Percentiles rank a stretch among this genome's conserved stretches.
Conservation (phyloP, 2,113 vertebrate species). For the Pseudorectes ferrugineus region DNA sequence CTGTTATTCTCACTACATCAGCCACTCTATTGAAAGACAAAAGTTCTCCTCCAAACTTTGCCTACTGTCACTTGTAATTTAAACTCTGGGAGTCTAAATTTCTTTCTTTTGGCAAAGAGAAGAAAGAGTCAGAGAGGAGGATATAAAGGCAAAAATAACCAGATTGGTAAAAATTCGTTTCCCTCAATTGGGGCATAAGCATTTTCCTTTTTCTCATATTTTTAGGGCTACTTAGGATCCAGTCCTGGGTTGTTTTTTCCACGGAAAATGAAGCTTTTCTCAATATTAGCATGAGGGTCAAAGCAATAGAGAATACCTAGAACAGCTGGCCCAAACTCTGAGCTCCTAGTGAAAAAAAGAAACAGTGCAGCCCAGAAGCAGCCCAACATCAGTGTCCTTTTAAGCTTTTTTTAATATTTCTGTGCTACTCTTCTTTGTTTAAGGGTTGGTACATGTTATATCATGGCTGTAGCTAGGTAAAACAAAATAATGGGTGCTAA, state of each 20-base stretch:
- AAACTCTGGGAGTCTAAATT: neutral
- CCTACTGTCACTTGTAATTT: neutral
- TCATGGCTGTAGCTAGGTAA: neutral
- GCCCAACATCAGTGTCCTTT: neutral
- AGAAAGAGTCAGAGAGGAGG: neutral
- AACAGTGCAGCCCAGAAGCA: neutral
- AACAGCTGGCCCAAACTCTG: neutral
- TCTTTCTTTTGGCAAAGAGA: neutral
- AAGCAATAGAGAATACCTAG: neutral
- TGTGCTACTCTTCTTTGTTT: neutral
- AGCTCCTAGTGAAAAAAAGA: neutral
- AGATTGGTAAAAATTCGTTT: neutral
- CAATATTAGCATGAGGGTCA: neutral
- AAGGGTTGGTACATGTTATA: neutral
- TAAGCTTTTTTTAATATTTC: neutral
- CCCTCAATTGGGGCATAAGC: neutral
- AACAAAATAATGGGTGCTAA: neutral
- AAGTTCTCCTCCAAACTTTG: neutral
- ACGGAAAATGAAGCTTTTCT: neutral
- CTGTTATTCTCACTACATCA: conserved; percentile 5
- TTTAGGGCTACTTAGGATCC: neutral
- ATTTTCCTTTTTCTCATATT: neutral
- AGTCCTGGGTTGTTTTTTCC: neutral
- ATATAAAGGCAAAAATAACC: neutral
- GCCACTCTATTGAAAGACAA: neutral